A percentile compares a stretch with the other conserved stretches of the same genome.
phyloP scores from a whole-genome alignment of 2,113 vertebrate genomes.

The Oplegnathus fasciatus region DNA sequence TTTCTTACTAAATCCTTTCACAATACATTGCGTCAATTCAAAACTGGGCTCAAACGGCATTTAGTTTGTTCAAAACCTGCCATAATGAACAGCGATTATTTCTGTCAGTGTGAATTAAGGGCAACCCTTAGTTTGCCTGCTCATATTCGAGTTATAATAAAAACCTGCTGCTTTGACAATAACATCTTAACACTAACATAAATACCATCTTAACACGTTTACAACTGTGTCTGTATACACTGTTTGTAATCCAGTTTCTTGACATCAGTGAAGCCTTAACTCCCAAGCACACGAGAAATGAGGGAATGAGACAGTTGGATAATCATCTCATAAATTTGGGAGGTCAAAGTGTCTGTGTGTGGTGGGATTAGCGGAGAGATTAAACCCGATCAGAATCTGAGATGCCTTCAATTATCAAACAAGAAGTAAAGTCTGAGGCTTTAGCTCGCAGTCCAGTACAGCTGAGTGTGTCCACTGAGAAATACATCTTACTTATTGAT shows the following conservation, averaged over 20 bases:
- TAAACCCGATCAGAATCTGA: slow-evolving; percentile 53
- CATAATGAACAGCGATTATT: neutral
- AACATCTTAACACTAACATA: neutral
- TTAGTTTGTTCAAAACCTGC: neutral
- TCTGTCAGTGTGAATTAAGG: neutral
- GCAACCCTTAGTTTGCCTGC: no score
- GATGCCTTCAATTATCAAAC: slow-evolving; percentile 26
- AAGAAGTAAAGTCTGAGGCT: neutral
- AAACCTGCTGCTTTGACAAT: neutral
- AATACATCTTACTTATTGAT: slow-evolving; percentile 50
- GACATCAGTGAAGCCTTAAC: slow-evolving; percentile 14
- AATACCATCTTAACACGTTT: neutral
- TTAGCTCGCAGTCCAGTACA: neutral
- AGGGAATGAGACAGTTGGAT: slow-evolving; percentile 16
- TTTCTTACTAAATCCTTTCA: neutral
- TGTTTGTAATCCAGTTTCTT: slow-evolving; percentile 23
- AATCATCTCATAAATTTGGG: slow-evolving; percentile 33
- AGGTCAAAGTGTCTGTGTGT: slow-evolving; percentile 34
- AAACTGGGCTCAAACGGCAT: neutral
- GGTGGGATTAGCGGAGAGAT: slow-evolving; percentile 61
- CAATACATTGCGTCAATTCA: neutral
- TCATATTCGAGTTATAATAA: neutral
- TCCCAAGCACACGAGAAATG: slow-evolving; percentile 1
- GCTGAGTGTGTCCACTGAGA: slow-evolving; percentile 24
- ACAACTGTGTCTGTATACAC: neutral